Evolutionary conservation across 2,113 vertebrate species (phyloP).

Genomic region (Phycodurus eques): DNA sequence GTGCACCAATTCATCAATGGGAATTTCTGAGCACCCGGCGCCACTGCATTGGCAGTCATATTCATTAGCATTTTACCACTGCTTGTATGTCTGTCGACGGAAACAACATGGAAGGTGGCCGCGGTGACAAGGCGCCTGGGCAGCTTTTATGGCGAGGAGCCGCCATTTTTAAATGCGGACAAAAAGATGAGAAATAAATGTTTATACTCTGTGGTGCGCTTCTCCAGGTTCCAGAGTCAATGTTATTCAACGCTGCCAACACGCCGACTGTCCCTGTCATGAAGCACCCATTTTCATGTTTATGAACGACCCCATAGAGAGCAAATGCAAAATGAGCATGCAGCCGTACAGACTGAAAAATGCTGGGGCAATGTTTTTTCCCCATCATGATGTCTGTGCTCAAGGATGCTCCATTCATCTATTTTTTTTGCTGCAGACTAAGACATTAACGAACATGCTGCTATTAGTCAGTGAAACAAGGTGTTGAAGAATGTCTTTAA

Average conservation of each 20-base stretch:
- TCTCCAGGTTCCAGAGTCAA: conserved; percentile 46
- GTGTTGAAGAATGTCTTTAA: conserved; percentile 34
- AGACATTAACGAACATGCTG: conserved; percentile 13
- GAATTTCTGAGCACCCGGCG: conserved; percentile 59
- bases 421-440: conserved; percentile 9
- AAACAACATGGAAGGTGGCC: conserved; percentile 51
- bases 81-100: conserved; percentile 48
- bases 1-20: conserved; percentile 62
- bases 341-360: conserved; percentile 15
- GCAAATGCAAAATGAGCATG: conserved; percentile 21
- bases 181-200: conserved; percentile 50
- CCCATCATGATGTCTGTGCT: conserved; percentile 8
- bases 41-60: conserved; percentile 48
- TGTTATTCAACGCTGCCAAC: conserved; percentile 47
- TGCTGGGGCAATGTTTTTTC: conserved; percentile 2
- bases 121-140: not conserved
- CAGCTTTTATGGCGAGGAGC: conserved; percentile 37
- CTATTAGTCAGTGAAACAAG: conserved; percentile 35
- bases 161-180: conserved; percentile 43
- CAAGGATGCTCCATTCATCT: conserved; percentile 18
- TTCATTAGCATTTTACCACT: conserved; percentile 62
- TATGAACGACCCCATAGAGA: conserved; percentile 28
- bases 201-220: conserved; percentile 42
- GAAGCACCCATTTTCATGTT: conserved; percentile 38
- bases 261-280: conserved; percentile 18